Evolutionary conservation across 2,888 invertebrate genomes (phyloP).

Genomic region (Cepaea hortensis): DNA sequence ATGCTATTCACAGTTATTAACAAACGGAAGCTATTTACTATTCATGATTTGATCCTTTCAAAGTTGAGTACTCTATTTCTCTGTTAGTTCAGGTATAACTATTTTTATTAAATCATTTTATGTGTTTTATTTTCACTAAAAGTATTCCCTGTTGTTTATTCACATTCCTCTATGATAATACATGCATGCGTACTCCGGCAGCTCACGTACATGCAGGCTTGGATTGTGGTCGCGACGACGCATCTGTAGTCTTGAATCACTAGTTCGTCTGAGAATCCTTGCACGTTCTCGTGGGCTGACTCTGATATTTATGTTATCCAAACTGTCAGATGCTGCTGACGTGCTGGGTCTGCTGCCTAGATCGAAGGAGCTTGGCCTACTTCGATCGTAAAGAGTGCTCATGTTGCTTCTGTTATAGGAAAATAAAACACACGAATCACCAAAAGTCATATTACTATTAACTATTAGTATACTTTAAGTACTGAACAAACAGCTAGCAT

Average conservation of each 20-base stretch:
- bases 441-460: too few species aligned
- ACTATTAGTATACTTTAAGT: too few species aligned
- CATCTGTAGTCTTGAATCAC: too few species aligned
- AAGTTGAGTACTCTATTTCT: not conserved
- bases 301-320: not conserved
- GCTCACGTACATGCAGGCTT: not conserved
- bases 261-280: not conserved
- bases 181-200: not conserved
- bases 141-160: not conserved
- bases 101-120: not conserved
- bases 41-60: too few species aligned
- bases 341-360: not conserved
- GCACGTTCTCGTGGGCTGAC: not conserved
- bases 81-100: not conserved
- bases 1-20: too few species aligned
- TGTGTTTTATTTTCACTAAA: not conserved
- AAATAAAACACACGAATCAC: not conserved
- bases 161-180: not conserved
- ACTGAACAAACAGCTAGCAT: too few species aligned
- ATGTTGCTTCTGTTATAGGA: not conserved
- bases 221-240: not conserved
- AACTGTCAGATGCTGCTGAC: not conserved
- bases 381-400: not conserved
- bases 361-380: not conserved
- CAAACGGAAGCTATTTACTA: too few species aligned